Percentiles rank a stretch among this genome's conserved stretches.
These are phyloP conservation scores for Xanthorhoe spadicearia DNA, from an alignment of 2,888 invertebrate species.

Conservation along the genomic window DNA sequence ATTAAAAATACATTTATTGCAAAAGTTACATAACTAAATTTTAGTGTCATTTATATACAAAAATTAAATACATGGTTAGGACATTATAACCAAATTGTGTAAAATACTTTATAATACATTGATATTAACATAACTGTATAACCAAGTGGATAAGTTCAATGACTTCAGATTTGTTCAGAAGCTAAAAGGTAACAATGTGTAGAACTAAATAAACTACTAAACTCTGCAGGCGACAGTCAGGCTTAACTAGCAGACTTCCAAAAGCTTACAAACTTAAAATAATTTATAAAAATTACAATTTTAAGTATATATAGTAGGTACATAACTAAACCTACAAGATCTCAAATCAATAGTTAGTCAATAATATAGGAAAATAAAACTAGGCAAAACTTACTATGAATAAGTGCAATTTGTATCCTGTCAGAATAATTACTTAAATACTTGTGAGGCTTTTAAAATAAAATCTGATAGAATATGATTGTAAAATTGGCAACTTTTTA, in stretches of 20 bases:
- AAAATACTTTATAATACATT: slow-evolving; percentile 66
- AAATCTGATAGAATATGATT: slow-evolving; percentile 13
- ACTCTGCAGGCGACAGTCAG: slow-evolving; percentile 17
- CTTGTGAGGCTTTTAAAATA: slow-evolving; percentile 1
- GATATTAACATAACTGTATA: slow-evolving; percentile 48
- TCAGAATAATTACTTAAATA: slow-evolving; percentile 3
- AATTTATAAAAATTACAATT: background rate
- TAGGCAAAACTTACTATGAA: background rate
- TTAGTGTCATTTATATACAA: slow-evolving; percentile 83
- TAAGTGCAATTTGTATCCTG: slow-evolving; percentile 1
- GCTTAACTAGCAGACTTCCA: background rate
- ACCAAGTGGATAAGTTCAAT: slow-evolving; percentile 45
- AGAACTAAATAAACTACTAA: slow-evolving; percentile 25
- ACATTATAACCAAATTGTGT: slow-evolving; percentile 63
- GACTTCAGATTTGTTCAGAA: slow-evolving; percentile 45
- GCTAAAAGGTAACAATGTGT: slow-evolving; percentile 60
- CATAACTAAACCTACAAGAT: background rate
- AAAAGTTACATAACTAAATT: slow-evolving; percentile 80
- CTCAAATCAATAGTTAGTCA: background rate
- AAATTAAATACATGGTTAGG: slow-evolving; percentile 75
- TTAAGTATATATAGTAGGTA: background rate
- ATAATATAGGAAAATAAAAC: background rate
- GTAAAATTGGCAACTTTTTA: slow-evolving; percentile 64
- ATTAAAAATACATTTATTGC: slow-evolving; percentile 85
- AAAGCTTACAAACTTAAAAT: background rate